These are phyloP conservation scores for Cheilosia urbana DNA, from an alignment of 2,888 invertebrate species.

Conservation along the genomic window DNA sequence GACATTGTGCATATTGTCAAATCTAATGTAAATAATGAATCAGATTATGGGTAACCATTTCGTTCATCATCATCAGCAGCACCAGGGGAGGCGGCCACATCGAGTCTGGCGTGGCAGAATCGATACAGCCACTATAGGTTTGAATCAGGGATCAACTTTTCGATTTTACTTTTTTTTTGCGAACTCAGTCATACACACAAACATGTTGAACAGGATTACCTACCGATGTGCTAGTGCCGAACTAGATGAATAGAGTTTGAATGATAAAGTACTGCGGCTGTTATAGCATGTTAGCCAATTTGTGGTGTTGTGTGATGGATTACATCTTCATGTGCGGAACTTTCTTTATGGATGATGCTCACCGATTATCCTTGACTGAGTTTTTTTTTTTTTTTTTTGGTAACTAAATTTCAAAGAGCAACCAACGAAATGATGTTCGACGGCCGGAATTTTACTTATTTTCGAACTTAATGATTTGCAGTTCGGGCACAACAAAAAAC, in stretches of 20 bases:
- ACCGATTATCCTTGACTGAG: slow-evolving; percentile 12
- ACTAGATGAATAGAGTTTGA: slow-evolving; percentile 40
- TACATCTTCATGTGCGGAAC: slow-evolving; percentile 4
- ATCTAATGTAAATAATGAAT: slow-evolving; percentile 73
- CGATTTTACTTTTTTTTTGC: slow-evolving; percentile 3
- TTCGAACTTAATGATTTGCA: slow-evolving; percentile 24
- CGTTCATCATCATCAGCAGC: slow-evolving; percentile 4
- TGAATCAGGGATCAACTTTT: slow-evolving; percentile 39
- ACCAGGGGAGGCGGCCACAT: slow-evolving; percentile 7
- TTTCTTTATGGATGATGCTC: slow-evolving; percentile 16
- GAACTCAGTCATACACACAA: not conserved
- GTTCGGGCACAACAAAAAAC: not conserved
- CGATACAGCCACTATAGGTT: slow-evolving; percentile 32
- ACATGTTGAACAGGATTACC: slow-evolving; percentile 33
- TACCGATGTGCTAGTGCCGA: not conserved
- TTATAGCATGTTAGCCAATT: slow-evolving; percentile 36
- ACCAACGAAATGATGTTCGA: not conserved
- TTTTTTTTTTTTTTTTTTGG: not conserved
- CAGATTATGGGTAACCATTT: slow-evolving; percentile 64
- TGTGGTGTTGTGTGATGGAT: slow-evolving; percentile 33
- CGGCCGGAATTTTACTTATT: slow-evolving; percentile 23
- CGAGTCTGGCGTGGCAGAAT: slow-evolving; percentile 23
- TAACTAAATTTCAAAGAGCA: not conserved
- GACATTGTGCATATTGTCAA: slow-evolving; percentile 66
- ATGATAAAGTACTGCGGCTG: slow-evolving; percentile 60